A percentile compares a stretch with the other conserved stretches of the same genome.
These are phyloP conservation scores for Turdus rufiventris DNA, from an alignment of 2,113 vertebrate species.

Conservation along the genomic window DNA sequence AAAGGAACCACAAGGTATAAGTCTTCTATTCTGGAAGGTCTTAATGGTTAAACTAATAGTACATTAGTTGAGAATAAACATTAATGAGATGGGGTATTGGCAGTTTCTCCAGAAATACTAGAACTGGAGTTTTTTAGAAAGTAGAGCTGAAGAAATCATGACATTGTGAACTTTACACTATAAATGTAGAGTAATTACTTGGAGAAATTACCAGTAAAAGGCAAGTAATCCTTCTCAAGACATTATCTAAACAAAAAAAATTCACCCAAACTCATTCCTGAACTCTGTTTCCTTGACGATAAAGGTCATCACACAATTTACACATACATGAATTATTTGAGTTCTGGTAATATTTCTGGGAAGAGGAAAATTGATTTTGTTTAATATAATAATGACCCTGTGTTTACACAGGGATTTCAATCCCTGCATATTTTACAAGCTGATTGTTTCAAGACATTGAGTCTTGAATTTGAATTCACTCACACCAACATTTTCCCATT, in stretches of 20 bases:
- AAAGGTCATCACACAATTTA: not conserved
- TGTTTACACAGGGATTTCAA: not conserved
- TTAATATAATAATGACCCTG: not conserved
- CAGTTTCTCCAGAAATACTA: not conserved
- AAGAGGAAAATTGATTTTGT: not conserved
- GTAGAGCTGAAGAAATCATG: not conserved
- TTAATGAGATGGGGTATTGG: not conserved
- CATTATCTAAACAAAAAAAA: not conserved
- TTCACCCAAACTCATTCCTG: rapidly evolving
- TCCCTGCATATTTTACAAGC: not conserved
- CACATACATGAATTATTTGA: not conserved
- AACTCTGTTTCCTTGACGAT: not conserved
- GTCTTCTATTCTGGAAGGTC: not conserved
- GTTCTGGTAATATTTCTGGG: not conserved
- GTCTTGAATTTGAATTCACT: not conserved
- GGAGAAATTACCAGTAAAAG: not conserved
- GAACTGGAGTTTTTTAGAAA: not conserved
- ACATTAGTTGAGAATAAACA: not conserved
- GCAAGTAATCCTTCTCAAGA: not conserved
- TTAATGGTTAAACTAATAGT: not conserved
- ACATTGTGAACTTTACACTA: not conserved
- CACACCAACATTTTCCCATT: not conserved
- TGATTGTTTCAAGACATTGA: not conserved
- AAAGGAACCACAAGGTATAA: not conserved
- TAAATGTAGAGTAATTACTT: not conserved